Evolutionary conservation across 1,140 invertebrate species (phyloP).

Genomic region (Limonius californicus): DNA sequence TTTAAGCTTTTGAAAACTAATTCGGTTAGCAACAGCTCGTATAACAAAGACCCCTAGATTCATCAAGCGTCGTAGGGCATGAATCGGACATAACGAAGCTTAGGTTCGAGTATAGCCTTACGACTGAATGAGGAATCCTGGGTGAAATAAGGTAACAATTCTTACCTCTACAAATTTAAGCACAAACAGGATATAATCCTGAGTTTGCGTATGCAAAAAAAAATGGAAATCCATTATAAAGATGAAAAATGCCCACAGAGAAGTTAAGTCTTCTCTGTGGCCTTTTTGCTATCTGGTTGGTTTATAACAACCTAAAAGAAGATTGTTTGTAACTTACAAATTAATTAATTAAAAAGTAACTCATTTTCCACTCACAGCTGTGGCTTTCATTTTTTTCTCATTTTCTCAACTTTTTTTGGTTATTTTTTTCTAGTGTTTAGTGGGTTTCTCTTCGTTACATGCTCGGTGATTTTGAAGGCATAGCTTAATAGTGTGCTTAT

Average conservation of each 20-base stretch:
- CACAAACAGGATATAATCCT: conserved; percentile 25
- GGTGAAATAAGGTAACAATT: conserved; percentile 16
- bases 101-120: not conserved
- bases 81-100: not conserved
- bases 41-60: not conserved
- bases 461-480: not conserved
- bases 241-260: conserved; percentile 21
- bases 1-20: no score
- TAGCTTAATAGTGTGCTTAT: not conserved
- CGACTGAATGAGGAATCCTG: conserved; percentile 2
- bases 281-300: conserved; percentile 14
- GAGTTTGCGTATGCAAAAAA: conserved; percentile 23
- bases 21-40: not conserved
- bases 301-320: conserved; percentile 35
- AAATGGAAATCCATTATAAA: conserved; percentile 24
- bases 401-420: conserved; percentile 8
- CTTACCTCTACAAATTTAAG: conserved; percentile 23
- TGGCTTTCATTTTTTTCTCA: conserved; percentile 15
- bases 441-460: no score
- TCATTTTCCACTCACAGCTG: not conserved
- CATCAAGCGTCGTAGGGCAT: not conserved
- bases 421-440: conserved; percentile 5
- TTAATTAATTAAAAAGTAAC: conserved; percentile 16
- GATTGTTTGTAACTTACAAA: conserved; percentile 26
- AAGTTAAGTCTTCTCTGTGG: conserved; percentile 19